phyloP scores from a whole-genome alignment of 2,888 invertebrate genomes.

The Malacosoma neustria region DNA sequence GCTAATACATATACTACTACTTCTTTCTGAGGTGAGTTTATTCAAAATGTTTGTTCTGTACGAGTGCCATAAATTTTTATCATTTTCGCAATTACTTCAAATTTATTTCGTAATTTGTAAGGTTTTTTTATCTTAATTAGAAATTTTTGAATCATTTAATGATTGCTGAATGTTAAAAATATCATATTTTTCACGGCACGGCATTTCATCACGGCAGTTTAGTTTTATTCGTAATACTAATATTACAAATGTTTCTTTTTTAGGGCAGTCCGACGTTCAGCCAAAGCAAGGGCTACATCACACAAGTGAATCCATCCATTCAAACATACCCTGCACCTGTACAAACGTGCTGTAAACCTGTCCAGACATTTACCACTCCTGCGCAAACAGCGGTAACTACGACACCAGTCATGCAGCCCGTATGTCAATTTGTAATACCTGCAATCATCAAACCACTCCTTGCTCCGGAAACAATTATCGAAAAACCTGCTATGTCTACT shows the following conservation, averaged over 20 bases:
- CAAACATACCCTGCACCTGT: conserved; percentile 2
- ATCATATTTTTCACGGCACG: no score
- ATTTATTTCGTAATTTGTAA: no score
- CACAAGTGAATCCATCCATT: conserved; percentile 1
- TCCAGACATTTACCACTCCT: conserved; percentile 2
- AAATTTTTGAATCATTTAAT: no score
- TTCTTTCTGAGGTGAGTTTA: conserved; percentile 22
- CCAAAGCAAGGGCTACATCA: conserved; percentile 5
- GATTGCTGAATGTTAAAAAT: no score
- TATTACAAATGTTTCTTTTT: conserved; percentile 4
- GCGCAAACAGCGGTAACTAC: conserved; percentile 11
- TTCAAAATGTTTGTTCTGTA: no score
- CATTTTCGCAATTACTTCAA: no score
- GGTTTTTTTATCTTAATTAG: no score
- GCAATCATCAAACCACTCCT: conserved; percentile 34
- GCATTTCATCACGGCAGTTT: no score
- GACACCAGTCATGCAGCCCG: conserved; percentile 13
- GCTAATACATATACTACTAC: conserved; percentile 18
- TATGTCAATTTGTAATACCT: conserved; percentile 36
- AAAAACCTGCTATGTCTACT: conserved; percentile 9
- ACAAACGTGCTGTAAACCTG: conserved; percentile 1
- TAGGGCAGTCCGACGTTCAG: conserved; percentile 11
- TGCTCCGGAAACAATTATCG: conserved; percentile 16
- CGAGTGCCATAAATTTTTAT: not conserved
- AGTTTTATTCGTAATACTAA: not conserved